A percentile compares a stretch with the other conserved stretches of the same genome.
phyloP scores from a whole-genome alignment of 2,113 vertebrate species.

The Micronycteris hirsuta region DNA sequence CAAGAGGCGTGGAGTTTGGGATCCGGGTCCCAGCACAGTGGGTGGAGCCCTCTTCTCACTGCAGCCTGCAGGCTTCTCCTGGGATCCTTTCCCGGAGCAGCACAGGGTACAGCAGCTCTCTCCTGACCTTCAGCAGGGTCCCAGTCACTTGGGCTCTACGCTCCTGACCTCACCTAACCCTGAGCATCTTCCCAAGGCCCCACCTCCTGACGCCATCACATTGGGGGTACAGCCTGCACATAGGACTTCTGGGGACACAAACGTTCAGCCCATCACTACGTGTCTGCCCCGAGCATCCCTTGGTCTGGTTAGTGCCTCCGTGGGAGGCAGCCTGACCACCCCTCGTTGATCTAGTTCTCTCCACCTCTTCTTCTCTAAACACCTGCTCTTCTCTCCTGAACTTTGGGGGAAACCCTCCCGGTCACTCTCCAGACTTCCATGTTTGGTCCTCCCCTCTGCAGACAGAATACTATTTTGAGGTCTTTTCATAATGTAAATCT shows the following conservation, averaged over 20 bases:
- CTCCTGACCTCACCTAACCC: too few species aligned
- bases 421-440: not conserved
- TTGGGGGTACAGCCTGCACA: not conserved
- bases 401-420: not conserved
- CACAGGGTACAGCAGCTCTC: not conserved
- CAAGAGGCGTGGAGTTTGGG: not conserved
- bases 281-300: not conserved
- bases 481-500: not conserved
- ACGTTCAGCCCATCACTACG: not conserved
- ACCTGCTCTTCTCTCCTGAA: not conserved
- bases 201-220: too few species aligned
- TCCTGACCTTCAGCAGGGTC: not conserved
- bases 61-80: not conserved
- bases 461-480: not conserved
- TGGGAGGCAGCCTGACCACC: not conserved
- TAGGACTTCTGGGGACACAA: not conserved
- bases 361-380: not conserved
- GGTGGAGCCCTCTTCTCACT: not conserved
- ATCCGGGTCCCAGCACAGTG: too few species aligned
- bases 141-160: too few species aligned
- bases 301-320: not conserved
- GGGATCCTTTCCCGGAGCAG: not conserved
- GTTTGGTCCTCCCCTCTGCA: not conserved
- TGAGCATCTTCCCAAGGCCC: too few species aligned
- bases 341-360: not conserved